Conservation (phyloP, 1,140 invertebrate species). For the Eufriesea mexicana region DNA sequence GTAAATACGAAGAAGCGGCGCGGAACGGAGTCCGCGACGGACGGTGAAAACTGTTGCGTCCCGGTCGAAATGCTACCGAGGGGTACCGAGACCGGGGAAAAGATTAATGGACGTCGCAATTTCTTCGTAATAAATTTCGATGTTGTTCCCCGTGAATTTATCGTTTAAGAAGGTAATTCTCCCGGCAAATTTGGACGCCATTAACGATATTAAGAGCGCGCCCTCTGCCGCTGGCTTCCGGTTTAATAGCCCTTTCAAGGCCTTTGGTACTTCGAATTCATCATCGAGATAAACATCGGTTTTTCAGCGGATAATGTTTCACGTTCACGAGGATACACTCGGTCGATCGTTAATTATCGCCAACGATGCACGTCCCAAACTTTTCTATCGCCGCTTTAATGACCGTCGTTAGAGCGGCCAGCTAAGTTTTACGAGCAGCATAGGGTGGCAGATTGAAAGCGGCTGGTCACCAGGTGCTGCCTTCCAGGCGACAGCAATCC, state of each 20-base stretch:
- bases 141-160: constrained; percentile 29
- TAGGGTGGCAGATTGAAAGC: constrained; percentile 63
- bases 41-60: constrained; percentile 30
- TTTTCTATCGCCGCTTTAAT: constrained; percentile 67
- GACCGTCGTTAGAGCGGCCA: constrained; percentile 49
- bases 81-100: neutral
- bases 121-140: constrained; percentile 44
- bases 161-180: constrained; percentile 34
- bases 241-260: constrained; percentile 57
- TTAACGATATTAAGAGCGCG: constrained; percentile 46
- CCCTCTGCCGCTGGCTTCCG: constrained; percentile 49
- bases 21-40: neutral
- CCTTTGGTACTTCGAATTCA: constrained; percentile 57
- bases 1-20: constrained; percentile 27
- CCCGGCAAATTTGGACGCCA: constrained; percentile 37
- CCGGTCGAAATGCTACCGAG: neutral
- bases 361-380: constrained; percentile 61
- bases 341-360: constrained; percentile 65
- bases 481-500: constrained; percentile 34
- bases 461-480: constrained; percentile 63
- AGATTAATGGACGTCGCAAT: constrained; percentile 36
- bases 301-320: constrained; percentile 69
- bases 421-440: constrained; percentile 58
- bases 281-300: constrained; percentile 68
- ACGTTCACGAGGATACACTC: constrained; percentile 58